Evolutionary conservation across 2,797 vertebrate genomes (phyloP).

Genomic region (Heliangelus exortis): DNA sequence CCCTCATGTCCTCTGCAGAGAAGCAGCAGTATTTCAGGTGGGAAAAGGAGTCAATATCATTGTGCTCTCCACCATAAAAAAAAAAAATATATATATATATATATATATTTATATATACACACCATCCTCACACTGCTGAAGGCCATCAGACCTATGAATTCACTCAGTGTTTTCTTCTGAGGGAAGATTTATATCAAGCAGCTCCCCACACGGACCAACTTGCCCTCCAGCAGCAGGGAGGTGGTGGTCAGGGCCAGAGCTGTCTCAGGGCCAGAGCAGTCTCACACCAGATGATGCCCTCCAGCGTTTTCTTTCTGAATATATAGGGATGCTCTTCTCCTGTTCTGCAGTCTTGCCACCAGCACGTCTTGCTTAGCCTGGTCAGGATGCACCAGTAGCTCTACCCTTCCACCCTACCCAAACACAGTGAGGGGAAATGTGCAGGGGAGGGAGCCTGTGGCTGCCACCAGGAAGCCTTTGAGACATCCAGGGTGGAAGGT

Average conservation of each 20-base stretch:
- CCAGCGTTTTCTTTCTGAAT: not conserved
- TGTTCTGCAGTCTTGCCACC: not conserved
- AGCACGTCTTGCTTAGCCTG: not conserved
- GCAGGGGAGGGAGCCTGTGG: fast-evolving
- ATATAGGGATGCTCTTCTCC: not conserved
- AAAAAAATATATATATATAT: no score
- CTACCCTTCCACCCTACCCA: not conserved
- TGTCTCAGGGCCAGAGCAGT: not conserved
- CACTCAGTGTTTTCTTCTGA: not conserved
- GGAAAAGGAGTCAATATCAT: not conserved
- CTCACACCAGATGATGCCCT: not conserved
- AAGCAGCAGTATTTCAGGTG: not conserved
- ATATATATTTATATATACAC: not conserved
- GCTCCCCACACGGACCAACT: not conserved
- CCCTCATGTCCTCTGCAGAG: not conserved
- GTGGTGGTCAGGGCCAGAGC: not conserved
- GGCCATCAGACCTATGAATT: not conserved
- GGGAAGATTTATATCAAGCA: not conserved
- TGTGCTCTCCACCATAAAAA: not conserved
- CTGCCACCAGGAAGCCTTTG: not conserved
- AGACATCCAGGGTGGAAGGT: not conserved
- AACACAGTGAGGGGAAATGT: fast-evolving
- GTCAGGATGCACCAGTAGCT: not conserved
- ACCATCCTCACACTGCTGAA: not conserved
- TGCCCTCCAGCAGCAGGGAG: not conserved